Percentiles rank a stretch among this genome's conserved stretches.
phyloP scores from a whole-genome alignment of 92 coral and sea anemone genomes.

The Chrysogorgia sp. region DNA sequence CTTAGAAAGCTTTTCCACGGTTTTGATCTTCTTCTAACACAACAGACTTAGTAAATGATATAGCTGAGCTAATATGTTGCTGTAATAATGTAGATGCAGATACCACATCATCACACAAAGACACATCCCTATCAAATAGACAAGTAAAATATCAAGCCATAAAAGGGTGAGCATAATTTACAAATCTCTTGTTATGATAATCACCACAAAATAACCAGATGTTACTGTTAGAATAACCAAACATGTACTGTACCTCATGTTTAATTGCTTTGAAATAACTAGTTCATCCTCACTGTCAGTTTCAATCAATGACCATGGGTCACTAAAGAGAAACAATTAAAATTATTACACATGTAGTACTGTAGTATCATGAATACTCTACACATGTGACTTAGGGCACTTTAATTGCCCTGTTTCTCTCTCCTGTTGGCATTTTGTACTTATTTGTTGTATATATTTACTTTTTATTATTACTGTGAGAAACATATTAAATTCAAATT shows the following conservation, averaged over 20 bases:
- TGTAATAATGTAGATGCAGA: neutral
- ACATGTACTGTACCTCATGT: neutral
- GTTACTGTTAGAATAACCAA: too few species aligned
- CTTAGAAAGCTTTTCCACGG: conserved; percentile 47
- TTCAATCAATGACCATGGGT: conserved; percentile 10
- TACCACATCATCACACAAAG: neutral
- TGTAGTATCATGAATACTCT: too few species aligned
- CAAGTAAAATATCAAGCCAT: neutral
- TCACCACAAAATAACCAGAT: too few species aligned
- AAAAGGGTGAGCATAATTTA: too few species aligned
- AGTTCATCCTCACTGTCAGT: conserved; percentile 17
- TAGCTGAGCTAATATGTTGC: conserved; percentile 5
- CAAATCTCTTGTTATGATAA: too few species aligned
- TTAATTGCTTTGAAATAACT: neutral
- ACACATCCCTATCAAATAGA: neutral
- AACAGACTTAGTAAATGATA: neutral
- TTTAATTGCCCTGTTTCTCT: too few species aligned
- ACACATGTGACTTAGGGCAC: too few species aligned
- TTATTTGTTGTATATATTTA: too few species aligned
- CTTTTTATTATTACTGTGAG: too few species aligned
- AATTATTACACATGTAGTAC: too few species aligned
- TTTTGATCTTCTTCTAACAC: conserved; percentile 27
- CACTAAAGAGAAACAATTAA: neutral
- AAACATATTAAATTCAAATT: too few species aligned
- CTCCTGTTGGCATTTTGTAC: too few species aligned